Conservation (phyloP, 2,113 vertebrate genomes). For the Piaya cayana region DNA sequence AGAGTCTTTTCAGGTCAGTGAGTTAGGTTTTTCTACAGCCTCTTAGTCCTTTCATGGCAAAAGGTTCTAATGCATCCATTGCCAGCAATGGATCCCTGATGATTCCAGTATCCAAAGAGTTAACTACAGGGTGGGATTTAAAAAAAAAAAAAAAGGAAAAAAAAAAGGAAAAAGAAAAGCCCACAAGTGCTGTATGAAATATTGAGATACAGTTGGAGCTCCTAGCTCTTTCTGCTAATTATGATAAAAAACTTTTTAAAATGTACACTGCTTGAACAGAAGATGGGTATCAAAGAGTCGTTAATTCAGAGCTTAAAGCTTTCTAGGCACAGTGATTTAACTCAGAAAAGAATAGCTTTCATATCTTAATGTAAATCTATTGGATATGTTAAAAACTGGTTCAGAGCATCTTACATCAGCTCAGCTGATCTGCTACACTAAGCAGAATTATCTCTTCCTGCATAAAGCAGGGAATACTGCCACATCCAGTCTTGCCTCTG, state of each 20-base stretch:
- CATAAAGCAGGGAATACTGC: background rate
- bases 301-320: slow-evolving; percentile 48
- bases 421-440: slow-evolving; percentile 50
- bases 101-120: background rate
- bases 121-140: background rate
- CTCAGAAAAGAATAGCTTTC: slow-evolving; percentile 25
- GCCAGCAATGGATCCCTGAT: slow-evolving; percentile 22
- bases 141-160: background rate
- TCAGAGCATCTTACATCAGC: slow-evolving; percentile 46
- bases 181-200: background rate
- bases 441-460: slow-evolving; percentile 28
- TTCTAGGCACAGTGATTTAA: slow-evolving; percentile 22
- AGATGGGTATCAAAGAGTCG: slow-evolving; percentile 29
- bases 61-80: background rate
- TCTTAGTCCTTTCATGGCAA: background rate
- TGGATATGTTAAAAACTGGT: slow-evolving; percentile 49
- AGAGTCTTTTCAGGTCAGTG: background rate
- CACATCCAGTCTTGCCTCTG: background rate
- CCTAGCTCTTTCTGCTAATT: slow-evolving; percentile 31
- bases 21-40: background rate
- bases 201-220: background rate
- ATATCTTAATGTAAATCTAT: slow-evolving; percentile 55
- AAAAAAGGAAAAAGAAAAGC: background rate
- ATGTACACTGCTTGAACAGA: slow-evolving; percentile 31
- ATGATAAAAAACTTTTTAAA: slow-evolving; percentile 42